These are phyloP conservation scores for Tenthredo livida DNA, from an alignment of 2,888 invertebrate genomes.

Conservation along the genomic window DNA sequence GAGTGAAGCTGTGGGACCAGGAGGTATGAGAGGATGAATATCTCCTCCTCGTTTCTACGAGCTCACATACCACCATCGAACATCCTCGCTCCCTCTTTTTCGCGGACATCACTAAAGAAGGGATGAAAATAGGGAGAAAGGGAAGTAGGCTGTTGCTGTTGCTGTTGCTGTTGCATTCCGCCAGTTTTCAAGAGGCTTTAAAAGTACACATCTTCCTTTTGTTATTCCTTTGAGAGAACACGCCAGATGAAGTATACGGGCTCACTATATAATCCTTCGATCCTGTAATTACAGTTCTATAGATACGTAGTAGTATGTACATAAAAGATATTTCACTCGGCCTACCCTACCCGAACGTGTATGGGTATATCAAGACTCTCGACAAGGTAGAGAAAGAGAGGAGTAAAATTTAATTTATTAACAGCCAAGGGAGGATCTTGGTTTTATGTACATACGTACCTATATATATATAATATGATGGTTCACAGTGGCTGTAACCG, in stretches of 20 bases:
- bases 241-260: constrained; percentile 34
- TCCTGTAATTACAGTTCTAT: constrained; percentile 24
- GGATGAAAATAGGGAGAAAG: not conserved
- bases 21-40: constrained; percentile 29
- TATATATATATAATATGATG: not conserved
- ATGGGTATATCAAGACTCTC: not conserved
- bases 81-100: constrained; percentile 23
- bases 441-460: not conserved
- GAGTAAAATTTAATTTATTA: constrained; percentile 21
- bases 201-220: constrained; percentile 22
- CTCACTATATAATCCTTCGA: constrained; percentile 8
- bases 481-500: not conserved
- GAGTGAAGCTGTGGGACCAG: not conserved
- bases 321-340: constrained; percentile 15
- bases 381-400: not conserved
- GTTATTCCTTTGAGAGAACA: constrained; percentile 44
- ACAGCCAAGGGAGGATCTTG: constrained; percentile 9
- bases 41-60: constrained; percentile 31
- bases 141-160: not conserved
- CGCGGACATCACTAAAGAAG: constrained; percentile 30
- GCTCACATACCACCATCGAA: not conserved
- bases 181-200: constrained; percentile 25
- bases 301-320: not conserved
- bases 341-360: not conserved
- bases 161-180: constrained; percentile 10